Percentiles rank a stretch among this genome's conserved stretches.
Conservation (phyloP, 2,113 vertebrate genomes). For the Ageneiosus marmoratus region DNA sequence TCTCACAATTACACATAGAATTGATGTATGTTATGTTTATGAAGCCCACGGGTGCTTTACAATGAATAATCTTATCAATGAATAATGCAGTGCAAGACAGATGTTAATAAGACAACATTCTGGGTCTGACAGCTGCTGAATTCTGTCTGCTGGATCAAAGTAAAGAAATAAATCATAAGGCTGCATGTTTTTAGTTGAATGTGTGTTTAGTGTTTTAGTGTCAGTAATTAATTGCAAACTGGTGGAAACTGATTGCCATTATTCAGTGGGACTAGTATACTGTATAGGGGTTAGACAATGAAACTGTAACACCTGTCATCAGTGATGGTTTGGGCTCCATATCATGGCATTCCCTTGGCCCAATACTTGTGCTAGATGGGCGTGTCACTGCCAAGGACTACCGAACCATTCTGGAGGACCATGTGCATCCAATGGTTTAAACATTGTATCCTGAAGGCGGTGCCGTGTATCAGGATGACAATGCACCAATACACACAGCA, state of each 20-base stretch:
- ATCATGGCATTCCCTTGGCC: too few relatives aligned
- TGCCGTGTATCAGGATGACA: too few relatives aligned
- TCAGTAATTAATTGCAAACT: not conserved
- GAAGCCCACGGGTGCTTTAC: not conserved
- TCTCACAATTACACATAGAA: not conserved
- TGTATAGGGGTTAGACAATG: too few relatives aligned
- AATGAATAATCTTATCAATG: not conserved
- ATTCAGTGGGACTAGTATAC: not conserved
- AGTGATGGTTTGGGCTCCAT: too few relatives aligned
- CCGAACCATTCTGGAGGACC: too few relatives aligned
- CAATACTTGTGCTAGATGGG: too few relatives aligned
- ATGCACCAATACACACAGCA: too few relatives aligned
- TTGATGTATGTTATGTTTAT: not conserved
- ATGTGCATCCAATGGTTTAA: too few relatives aligned
- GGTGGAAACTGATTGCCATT: not conserved
- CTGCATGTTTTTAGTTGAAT: not conserved
- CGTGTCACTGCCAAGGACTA: too few relatives aligned
- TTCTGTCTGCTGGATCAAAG: not conserved
- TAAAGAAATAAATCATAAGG: not conserved
- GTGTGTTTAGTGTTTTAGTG: not conserved
- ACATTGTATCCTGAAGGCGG: too few relatives aligned
- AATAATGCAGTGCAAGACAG: slow-evolving; percentile 3
- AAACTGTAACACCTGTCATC: too few relatives aligned
- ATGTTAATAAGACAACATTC: not conserved
- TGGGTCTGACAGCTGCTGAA: not conserved